Percentiles rank a stretch among this genome's conserved stretches.
phyloP scores from a whole-genome alignment of 2,888 invertebrate species.

The Cloeon dipterum region DNA sequence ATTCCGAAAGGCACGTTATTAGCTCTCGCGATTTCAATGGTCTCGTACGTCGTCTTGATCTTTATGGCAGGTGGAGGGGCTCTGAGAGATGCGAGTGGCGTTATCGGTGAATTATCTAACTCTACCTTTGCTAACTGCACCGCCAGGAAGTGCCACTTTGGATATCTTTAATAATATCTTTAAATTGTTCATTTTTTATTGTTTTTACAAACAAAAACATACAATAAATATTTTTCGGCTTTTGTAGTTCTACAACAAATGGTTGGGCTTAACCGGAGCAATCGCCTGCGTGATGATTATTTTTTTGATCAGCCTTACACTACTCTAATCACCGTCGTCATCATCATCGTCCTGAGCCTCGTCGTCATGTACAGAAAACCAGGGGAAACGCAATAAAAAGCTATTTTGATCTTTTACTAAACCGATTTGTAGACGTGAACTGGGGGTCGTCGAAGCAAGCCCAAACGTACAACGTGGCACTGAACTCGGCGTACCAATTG shows the following conservation, averaged over 20 bases:
- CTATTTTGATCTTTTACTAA: background rate
- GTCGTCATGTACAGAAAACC: conserved; percentile 86
- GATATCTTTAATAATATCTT: too few species aligned
- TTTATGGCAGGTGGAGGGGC: conserved; percentile 61
- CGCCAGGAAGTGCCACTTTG: conserved; percentile 37
- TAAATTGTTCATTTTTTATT: too few species aligned
- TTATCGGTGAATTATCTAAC: conserved; percentile 25
- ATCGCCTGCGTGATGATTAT: conserved; percentile 69
- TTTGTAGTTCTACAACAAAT: conserved; percentile 72
- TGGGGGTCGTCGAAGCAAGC: conserved; percentile 97
- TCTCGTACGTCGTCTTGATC: conserved; percentile 64
- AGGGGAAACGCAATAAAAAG: conserved; percentile 23
- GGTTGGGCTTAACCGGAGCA: conserved; percentile 69
- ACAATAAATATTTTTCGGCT: too few species aligned
- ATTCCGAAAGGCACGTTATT: conserved; percentile 87
- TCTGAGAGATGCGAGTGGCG: conserved; percentile 54
- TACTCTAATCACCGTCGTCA: conserved; percentile 73
- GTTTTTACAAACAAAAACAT: too few species aligned
- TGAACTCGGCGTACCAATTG: conserved; percentile 55
- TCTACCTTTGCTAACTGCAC: conserved; percentile 31
- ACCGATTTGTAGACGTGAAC: conserved; percentile 66
- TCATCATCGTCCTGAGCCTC: conserved; percentile 72
- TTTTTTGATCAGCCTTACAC: conserved; percentile 87
- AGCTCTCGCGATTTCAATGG: conserved; percentile 65
- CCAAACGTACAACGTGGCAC: conserved; percentile 80